Conservation (phyloP, 2,797 vertebrate genomes). For the Paratrypauchen microcephalus region DNA sequence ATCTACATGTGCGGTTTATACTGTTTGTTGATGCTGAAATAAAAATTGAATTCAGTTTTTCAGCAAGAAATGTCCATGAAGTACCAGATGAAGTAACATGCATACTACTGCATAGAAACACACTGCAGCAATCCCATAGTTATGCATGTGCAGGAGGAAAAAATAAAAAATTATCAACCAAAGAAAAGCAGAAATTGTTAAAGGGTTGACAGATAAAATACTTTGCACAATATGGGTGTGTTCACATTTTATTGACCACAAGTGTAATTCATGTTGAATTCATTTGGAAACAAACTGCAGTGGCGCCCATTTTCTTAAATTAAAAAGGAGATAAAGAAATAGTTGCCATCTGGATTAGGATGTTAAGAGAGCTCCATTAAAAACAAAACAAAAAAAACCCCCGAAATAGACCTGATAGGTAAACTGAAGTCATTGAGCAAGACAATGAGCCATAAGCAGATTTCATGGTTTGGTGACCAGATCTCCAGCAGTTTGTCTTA, state of each 20-base stretch:
- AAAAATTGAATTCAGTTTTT: conserved; percentile 41
- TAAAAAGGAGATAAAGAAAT: not conserved
- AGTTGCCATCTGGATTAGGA: not conserved
- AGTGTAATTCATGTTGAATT: not conserved
- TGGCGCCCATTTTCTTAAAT: not conserved
- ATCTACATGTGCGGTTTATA: conserved; percentile 85
- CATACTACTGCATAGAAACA: conserved; percentile 44
- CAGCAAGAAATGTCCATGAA: conserved; percentile 39
- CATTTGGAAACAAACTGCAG: not conserved
- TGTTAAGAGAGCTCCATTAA: not conserved
- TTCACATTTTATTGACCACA: not conserved
- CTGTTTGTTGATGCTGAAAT: conserved; percentile 54
- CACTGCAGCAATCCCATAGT: conserved; percentile 16
- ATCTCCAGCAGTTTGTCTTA: too few species aligned
- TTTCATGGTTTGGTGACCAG: too few species aligned
- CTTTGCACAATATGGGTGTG: not conserved
- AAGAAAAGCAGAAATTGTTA: conserved; percentile 11
- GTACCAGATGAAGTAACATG: conserved; percentile 45
- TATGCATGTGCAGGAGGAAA: conserved; percentile 43
- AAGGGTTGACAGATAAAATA: not conserved
- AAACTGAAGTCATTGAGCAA: too few species aligned
- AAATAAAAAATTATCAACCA: conserved; percentile 12
- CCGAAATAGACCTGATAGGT: not conserved
- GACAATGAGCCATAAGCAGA: too few species aligned
- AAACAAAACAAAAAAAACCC: not conserved